Evolutionary conservation across 2,888 invertebrate genomes (phyloP).

Genomic region (Apodemia mormo): DNA sequence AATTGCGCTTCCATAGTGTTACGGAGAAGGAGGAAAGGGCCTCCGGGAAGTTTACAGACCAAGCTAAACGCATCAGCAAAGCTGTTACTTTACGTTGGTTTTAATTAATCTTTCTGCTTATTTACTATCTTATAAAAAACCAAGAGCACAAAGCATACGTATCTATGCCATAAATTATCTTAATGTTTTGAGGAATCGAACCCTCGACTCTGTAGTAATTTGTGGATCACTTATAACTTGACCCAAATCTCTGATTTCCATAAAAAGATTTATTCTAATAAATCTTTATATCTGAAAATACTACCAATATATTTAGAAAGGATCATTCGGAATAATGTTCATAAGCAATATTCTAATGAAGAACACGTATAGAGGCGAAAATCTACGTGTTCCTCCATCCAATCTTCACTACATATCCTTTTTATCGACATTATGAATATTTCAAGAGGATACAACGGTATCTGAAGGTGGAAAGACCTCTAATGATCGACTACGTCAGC

Average conservation of each 20-base stretch:
- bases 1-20: too few species aligned
- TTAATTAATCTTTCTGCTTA: too few species aligned
- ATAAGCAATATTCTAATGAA: constrained; percentile 20
- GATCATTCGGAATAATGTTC: constrained; percentile 15
- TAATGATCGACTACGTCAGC: constrained; percentile 37
- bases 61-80: too few species aligned
- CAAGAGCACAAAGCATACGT: too few species aligned
- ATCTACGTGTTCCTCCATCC: constrained; percentile 27
- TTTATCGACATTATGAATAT: constrained; percentile 43
- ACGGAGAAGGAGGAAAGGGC: too few species aligned
- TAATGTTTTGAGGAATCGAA: too few species aligned
- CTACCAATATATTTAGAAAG: constrained; percentile 35
- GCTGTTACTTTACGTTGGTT: too few species aligned
- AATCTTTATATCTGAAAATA: not conserved
- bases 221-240: not conserved
- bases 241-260: not conserved
- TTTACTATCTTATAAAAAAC: too few species aligned
- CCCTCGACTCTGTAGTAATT: too few species aligned
- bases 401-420: constrained; percentile 37
- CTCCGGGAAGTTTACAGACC: too few species aligned
- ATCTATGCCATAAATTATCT: not conserved
- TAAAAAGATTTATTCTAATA: not conserved
- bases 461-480: constrained; percentile 27
- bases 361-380: constrained; percentile 26
- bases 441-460: constrained; percentile 35